Percentiles rank a stretch among this genome's conserved stretches.
phyloP scores from a whole-genome alignment of 2,888 invertebrate genomes.

The Belgica antarctica region DNA sequence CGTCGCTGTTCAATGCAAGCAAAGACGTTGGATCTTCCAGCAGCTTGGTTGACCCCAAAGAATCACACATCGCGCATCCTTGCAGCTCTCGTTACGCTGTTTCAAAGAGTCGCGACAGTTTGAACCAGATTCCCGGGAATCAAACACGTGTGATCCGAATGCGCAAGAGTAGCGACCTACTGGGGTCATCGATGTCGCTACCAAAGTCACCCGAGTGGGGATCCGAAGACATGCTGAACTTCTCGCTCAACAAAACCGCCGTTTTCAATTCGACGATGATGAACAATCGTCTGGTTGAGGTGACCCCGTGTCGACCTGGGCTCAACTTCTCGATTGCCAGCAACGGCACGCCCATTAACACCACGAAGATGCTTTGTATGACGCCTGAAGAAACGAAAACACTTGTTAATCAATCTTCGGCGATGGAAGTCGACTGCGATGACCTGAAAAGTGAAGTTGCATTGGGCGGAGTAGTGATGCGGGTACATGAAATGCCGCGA shows the following conservation, averaged over 20 bases:
- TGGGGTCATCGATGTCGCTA: constrained; percentile 26
- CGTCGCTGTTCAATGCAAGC: background rate
- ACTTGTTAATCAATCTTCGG: constrained; percentile 44
- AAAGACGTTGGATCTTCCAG: constrained; percentile 25
- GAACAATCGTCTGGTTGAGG: constrained; percentile 45
- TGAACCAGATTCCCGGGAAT: constrained; percentile 1
- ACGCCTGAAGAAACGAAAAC: constrained; percentile 47
- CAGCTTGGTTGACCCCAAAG: constrained; percentile 1
- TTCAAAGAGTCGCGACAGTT: constrained; percentile 40
- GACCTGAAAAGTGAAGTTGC: constrained; percentile 44
- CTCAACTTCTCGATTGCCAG: constrained; percentile 46
- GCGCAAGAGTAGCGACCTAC: constrained; percentile 23
- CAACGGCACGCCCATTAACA: constrained; percentile 48
- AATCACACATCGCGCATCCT: background rate
- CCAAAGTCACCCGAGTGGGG: constrained; percentile 36
- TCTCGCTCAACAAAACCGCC: constrained; percentile 20
- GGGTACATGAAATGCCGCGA: background rate
- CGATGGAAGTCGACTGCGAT: constrained; percentile 50
- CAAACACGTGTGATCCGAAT: constrained; percentile 24
- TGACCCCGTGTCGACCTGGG: constrained; percentile 49
- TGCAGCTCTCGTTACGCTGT: background rate
- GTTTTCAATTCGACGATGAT: constrained; percentile 52
- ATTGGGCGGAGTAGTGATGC: constrained; percentile 17
- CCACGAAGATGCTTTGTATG: constrained; percentile 50
- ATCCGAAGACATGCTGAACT: constrained; percentile 24